phyloP scores from a whole-genome alignment of 2,888 invertebrate species.

The Nowickia ferox region DNA sequence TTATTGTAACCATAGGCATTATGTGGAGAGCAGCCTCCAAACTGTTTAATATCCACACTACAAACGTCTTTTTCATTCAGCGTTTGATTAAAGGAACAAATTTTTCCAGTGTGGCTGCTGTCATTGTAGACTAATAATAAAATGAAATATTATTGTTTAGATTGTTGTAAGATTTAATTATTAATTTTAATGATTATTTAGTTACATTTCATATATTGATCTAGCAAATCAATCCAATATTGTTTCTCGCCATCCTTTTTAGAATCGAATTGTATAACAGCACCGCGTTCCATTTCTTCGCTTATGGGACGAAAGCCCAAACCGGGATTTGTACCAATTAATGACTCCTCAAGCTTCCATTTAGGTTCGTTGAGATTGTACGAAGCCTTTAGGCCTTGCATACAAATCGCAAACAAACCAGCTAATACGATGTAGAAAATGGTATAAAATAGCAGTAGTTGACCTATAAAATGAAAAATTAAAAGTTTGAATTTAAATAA shows the following conservation, averaged over 20 bases:
- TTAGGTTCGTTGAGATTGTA: constrained; percentile 88
- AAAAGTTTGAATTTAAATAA: background rate
- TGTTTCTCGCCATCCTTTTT: constrained; percentile 84
- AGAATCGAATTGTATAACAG: constrained; percentile 86
- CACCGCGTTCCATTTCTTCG: constrained; percentile 84
- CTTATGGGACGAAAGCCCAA: constrained; percentile 87
- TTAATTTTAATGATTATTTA: constrained; percentile 74
- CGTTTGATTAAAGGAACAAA: constrained; percentile 84
- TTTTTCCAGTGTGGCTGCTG: constrained; percentile 80
- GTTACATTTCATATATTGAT: constrained; percentile 86
- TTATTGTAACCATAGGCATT: constrained; percentile 88
- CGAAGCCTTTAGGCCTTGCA: constrained; percentile 91
- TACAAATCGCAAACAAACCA: constrained; percentile 92
- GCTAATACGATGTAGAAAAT: constrained; percentile 94
- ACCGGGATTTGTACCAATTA: constrained; percentile 89
- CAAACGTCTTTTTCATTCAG: constrained; percentile 85
- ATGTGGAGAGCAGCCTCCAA: constrained; percentile 84
- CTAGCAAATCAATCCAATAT: constrained; percentile 85
- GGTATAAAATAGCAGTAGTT: constrained; percentile 92
- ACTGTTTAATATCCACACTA: constrained; percentile 82
- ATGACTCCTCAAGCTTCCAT: constrained; percentile 89
- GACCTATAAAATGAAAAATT: constrained; percentile 85
- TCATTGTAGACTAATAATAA: constrained; percentile 82
- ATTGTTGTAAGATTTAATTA: background rate
- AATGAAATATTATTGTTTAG: background rate